Percentiles rank a stretch among this genome's conserved stretches.
phyloP scores from a whole-genome alignment of 2,797 vertebrate species.

The Leuciscus waleckii region DNA sequence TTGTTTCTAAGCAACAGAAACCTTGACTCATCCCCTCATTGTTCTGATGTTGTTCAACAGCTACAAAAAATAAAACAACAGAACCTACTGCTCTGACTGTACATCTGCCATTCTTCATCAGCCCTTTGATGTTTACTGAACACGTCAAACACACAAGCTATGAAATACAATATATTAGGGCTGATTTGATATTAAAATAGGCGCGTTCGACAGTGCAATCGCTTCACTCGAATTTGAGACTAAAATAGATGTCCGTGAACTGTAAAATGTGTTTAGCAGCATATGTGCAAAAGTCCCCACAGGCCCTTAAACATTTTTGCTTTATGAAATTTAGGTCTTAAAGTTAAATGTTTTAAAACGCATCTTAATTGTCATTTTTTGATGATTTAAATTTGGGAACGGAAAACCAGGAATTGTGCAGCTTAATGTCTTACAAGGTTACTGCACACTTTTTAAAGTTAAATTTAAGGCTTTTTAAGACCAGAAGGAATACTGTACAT shows the following conservation, averaged over 20 bases:
- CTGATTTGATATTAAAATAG: conserved; percentile 5
- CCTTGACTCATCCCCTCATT: conserved; percentile 44
- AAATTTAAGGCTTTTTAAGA: no score
- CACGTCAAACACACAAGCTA: not conserved
- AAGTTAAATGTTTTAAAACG: no score
- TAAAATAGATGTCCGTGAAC: not conserved
- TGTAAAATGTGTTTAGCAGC: not conserved
- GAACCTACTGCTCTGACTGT: not conserved
- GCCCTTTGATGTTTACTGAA: conserved; percentile 13
- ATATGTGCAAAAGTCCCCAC: not conserved
- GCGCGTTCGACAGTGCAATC: not conserved
- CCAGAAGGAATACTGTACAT: no score
- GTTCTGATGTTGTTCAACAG: conserved; percentile 35
- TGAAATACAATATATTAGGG: not conserved
- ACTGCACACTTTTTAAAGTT: no score
- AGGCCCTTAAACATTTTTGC: no score
- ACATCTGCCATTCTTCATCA: conserved; percentile 17
- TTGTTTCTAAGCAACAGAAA: conserved; percentile 49
- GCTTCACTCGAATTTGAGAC: not conserved
- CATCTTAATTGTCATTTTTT: no score
- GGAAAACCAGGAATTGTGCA: no score
- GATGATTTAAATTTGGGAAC: no score
- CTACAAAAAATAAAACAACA: conserved; percentile 6
- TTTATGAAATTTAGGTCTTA: no score
- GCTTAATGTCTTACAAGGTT: no score